Evolutionary conservation across 2,113 vertebrate genomes (phyloP).

Genomic region (Sigmodon hispidus): DNA sequence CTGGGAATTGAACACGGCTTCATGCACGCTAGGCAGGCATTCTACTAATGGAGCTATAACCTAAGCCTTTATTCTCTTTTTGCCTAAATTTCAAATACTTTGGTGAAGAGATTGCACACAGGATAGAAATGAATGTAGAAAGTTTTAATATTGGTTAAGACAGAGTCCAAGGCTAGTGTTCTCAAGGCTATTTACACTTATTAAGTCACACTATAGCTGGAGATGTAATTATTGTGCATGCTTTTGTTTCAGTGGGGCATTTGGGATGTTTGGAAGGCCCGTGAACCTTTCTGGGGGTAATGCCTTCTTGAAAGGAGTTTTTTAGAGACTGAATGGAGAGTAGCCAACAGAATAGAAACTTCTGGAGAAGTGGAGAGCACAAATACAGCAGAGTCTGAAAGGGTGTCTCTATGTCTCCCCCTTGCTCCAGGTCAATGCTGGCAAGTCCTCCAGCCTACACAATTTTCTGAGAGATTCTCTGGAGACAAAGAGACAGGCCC

Average conservation of each 20-base stretch:
- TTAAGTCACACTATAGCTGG: neutral
- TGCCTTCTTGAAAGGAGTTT: neutral
- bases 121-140: neutral
- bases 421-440: neutral
- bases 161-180: neutral
- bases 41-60: no score
- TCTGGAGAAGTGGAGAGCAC: neutral
- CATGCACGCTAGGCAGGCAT: neutral
- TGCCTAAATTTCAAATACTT: neutral
- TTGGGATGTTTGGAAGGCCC: neutral
- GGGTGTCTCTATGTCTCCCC: neutral
- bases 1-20: neutral
- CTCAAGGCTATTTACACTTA: neutral
- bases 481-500: neutral
- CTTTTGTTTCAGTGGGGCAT: neutral
- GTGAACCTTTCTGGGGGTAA: no score
- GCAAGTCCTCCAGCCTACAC: neutral
- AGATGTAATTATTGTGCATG: neutral
- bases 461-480: neutral
- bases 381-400: neutral
- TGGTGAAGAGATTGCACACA: neutral
- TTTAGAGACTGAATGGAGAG: neutral
- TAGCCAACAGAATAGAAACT: neutral
- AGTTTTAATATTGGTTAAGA: neutral
- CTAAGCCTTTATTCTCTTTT: neutral